phyloP scores from a whole-genome alignment of 2,888 invertebrate genomes.

The Dryococelus australis region DNA sequence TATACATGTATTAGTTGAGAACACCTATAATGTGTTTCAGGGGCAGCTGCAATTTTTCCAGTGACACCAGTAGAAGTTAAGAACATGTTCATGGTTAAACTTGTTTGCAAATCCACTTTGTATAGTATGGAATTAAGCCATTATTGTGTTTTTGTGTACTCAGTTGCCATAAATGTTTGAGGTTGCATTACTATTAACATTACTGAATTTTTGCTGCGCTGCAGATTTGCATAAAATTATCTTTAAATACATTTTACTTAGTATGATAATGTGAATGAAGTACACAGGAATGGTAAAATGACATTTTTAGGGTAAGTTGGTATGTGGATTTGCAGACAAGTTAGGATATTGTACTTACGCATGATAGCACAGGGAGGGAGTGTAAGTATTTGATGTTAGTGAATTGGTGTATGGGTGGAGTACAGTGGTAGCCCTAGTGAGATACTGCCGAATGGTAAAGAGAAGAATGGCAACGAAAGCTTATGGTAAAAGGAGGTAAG shows the following conservation, averaged over 20 bases:
- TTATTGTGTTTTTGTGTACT: too few relatives aligned
- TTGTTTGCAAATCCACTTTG: background rate
- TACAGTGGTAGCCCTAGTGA: conserved; percentile 29
- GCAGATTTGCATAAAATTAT: too few relatives aligned
- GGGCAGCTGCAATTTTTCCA: background rate
- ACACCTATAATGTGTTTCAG: background rate
- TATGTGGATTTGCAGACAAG: background rate
- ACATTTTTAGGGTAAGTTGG: too few relatives aligned
- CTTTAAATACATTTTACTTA: too few relatives aligned
- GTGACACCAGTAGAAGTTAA: background rate
- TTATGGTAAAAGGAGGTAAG: conserved; percentile 40
- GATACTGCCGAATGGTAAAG: conserved; percentile 34
- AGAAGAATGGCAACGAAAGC: conserved; percentile 33
- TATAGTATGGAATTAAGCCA: too few relatives aligned
- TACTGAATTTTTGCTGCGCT: too few relatives aligned
- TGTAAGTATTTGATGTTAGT: conserved; percentile 19
- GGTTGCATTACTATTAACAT: too few relatives aligned
- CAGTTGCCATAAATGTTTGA: too few relatives aligned
- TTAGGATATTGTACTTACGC: background rate
- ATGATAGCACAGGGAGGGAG: conserved; percentile 11
- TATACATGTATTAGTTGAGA: background rate
- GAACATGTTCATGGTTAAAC: background rate
- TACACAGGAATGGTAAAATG: too few relatives aligned
- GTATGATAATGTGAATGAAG: too few relatives aligned
- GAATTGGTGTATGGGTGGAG: conserved; percentile 27